Evolutionary conservation across 2,113 vertebrate genomes (phyloP).

Genomic region (Emydocephalus ijimae): DNA sequence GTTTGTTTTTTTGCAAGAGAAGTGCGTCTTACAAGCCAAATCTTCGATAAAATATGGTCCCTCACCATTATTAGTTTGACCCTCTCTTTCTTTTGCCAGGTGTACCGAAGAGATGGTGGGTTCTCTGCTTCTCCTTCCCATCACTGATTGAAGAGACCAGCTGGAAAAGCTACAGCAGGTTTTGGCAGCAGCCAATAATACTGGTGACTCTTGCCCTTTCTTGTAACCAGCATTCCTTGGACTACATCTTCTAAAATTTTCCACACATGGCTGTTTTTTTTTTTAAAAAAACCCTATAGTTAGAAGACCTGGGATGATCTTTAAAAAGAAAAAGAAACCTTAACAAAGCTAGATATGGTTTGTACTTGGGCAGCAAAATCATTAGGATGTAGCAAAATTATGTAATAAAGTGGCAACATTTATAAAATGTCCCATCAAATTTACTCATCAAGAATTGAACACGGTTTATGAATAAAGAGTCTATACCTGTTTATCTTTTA

Average conservation of each 20-base stretch:
- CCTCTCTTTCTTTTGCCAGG: not conserved
- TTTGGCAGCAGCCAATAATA: not conserved
- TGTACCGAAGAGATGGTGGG: not conserved
- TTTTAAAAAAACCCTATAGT: not conserved
- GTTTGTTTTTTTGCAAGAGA: not conserved
- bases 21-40: not conserved
- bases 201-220: not conserved
- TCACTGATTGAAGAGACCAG: not conserved
- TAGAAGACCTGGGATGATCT: not conserved
- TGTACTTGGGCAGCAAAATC: not conserved
- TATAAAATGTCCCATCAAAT: not conserved
- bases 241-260: not conserved
- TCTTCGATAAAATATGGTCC: not conserved
- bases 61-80: not conserved
- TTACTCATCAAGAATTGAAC: not conserved
- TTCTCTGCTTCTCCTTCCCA: not conserved
- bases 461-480: not conserved
- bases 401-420: not conserved
- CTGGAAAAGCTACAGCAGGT: not conserved
- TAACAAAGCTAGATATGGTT: not conserved
- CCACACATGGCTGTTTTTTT: not conserved
- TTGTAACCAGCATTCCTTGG: not conserved
- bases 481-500: not conserved
- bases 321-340: not conserved
- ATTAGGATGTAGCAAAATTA: not conserved